Evolutionary conservation across 2,888 invertebrate species (phyloP).

Genomic region (Melanophora roralis): DNA sequence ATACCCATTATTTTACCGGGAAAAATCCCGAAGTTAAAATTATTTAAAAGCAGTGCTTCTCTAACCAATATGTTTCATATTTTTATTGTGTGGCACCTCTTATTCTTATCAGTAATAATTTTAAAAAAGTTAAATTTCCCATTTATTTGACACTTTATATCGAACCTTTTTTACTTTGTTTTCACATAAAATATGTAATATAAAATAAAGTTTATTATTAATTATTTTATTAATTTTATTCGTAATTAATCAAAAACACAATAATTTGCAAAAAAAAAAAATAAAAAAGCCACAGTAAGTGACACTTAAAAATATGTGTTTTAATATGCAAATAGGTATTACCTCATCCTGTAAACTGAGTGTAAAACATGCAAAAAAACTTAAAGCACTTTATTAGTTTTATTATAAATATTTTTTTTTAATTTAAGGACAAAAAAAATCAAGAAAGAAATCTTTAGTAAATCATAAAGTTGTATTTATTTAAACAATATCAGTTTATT

Average conservation of each 20-base stretch:
- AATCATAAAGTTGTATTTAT: no score
- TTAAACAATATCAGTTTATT: no score
- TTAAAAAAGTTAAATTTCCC: conserved; percentile 5
- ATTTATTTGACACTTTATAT: conserved; percentile 23
- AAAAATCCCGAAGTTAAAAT: no score
- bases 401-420: background rate
- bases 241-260: background rate
- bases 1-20: no score
- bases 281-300: background rate
- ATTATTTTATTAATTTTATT: no score
- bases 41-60: no score
- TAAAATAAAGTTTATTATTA: no score
- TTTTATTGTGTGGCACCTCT: background rate
- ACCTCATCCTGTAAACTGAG: conserved; percentile 10
- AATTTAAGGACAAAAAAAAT: no score
- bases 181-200: conserved; percentile 12
- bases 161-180: conserved; percentile 16
- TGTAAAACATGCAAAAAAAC: background rate
- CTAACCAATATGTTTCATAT: no score
- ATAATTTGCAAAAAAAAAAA: background rate
- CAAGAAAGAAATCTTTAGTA: no score
- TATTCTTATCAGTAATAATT: background rate
- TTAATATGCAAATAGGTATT: no score
- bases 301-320: background rate
- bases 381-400: background rate